Base-by-base conservation (phyloP, 2,888 invertebrate species). In the Biston stratarius region DNA sequence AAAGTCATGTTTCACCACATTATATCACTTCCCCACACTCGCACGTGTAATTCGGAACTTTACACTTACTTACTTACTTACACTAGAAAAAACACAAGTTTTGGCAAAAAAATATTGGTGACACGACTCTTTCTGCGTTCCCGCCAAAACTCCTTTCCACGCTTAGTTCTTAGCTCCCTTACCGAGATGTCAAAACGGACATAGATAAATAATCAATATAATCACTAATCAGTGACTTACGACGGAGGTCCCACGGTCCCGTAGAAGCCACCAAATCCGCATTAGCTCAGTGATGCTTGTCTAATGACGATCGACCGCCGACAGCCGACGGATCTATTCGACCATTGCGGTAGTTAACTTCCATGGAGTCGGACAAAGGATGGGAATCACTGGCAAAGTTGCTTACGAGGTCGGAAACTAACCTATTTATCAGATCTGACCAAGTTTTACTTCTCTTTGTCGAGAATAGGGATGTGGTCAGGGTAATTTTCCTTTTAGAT, bases 211-310 rank as follows among this genome's bases (percentile, higher is more conserved):
- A 51, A 58, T 58, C 58, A 48, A 15, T 24, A 45, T 45, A 47
- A 34, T 48, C 36, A 48, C 15, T 59, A 53, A 61, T 56, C 65
- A 61, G 33, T 57, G 61, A 58, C 53, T 64, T 64, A 59, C 47
- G 61, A 51, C 40, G 45, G 55, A 44, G 64, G 47, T 69, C 65
- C 57, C 69, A 66, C 61, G 61, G 49, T 45, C 58, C 14, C 57
- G 40, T 5, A 24, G 58, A 42, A 57, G 52, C 69, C 63, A 45
- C 69, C 40, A 67, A 63, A 61, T 69, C 57, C 63, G 67, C 59
- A 65, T 69, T 57, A 69, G 66, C 14, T 51, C 64, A 61, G 44
- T 60, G 63, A 66, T 57, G 69, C 69, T 66, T 58, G 63, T 44
- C 66, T 69, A 65, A 69, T 62, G 61, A 44, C 44, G 51, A 65